Percentiles rank a stretch among this genome's conserved stretches.
Evolutionary conservation across 2,113 vertebrate species (phyloP).

Genomic region (Hydrochoerus hydrochaeris): DNA sequence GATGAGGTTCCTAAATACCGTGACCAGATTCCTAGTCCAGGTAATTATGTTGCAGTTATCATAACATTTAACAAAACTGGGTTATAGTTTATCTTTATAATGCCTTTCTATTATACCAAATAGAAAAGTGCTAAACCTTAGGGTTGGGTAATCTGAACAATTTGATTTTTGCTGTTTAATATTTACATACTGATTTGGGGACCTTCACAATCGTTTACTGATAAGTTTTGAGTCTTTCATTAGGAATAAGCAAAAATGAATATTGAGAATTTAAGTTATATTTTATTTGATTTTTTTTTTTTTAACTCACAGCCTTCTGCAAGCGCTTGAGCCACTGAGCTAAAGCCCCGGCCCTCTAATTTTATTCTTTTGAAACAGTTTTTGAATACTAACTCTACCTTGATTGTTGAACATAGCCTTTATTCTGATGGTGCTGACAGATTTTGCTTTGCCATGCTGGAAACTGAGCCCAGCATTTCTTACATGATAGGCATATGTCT

Average conservation of each 20-base stretch:
- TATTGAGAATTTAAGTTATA: constrained; percentile 7
- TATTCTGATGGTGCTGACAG: not conserved
- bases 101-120: not conserved
- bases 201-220: constrained; percentile 2
- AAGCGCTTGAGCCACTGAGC: too few species aligned
- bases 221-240: constrained; percentile 51
- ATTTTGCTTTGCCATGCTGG: not conserved
- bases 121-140: constrained; percentile 11
- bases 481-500: not conserved
- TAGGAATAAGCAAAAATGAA: constrained; percentile 45
- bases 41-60: constrained; percentile 83
- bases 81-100: not conserved
- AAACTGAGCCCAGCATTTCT: too few species aligned
- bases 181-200: constrained; percentile 35
- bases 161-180: constrained; percentile 44
- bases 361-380: constrained; percentile 10
- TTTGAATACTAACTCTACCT: constrained; percentile 6
- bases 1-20: constrained; percentile 93
- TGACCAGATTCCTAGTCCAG: constrained; percentile 95
- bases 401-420: not conserved
- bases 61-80: constrained; percentile 45
- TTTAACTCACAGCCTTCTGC: too few species aligned
- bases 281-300: not conserved
- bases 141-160: not conserved
- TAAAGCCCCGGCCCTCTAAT: not conserved